Evolutionary conservation across 1,140 invertebrate species (phyloP).

Genomic region (Leptinotarsa texana): DNA sequence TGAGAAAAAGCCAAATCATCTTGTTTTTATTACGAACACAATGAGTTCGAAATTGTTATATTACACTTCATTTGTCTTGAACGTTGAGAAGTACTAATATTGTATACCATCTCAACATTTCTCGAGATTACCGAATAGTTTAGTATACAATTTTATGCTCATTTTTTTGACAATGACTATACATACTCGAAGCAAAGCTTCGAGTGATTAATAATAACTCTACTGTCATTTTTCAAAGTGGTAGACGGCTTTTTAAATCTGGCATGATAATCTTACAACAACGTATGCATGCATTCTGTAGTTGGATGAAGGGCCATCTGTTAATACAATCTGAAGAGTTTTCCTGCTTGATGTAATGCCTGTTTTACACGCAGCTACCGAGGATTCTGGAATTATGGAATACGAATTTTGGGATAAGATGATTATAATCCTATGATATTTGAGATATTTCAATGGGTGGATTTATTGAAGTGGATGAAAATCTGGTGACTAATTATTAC

Average conservation of each 20-base stretch:
- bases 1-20: no score
- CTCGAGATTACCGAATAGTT: no score
- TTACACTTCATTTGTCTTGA: no score
- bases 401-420: constrained; percentile 10
- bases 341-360: constrained; percentile 12
- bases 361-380: constrained; percentile 9
- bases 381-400: constrained; percentile 1
- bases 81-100: no score
- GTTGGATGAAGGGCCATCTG: constrained; percentile 32
- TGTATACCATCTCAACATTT: no score
- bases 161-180: background rate
- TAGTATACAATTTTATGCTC: background rate
- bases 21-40: no score
- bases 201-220: constrained; percentile 36
- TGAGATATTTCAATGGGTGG: no score
- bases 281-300: constrained; percentile 31
- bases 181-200: background rate
- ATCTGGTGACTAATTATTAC: no score
- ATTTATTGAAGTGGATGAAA: no score
- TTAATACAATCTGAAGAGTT: constrained; percentile 27
- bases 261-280: constrained; percentile 39
- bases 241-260: constrained; percentile 41
- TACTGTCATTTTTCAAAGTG: constrained; percentile 37
- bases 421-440: background rate
- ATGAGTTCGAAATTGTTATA: no score